phyloP scores from a whole-genome alignment of 1,140 invertebrate species.

The Drosophila bocki region DNA sequence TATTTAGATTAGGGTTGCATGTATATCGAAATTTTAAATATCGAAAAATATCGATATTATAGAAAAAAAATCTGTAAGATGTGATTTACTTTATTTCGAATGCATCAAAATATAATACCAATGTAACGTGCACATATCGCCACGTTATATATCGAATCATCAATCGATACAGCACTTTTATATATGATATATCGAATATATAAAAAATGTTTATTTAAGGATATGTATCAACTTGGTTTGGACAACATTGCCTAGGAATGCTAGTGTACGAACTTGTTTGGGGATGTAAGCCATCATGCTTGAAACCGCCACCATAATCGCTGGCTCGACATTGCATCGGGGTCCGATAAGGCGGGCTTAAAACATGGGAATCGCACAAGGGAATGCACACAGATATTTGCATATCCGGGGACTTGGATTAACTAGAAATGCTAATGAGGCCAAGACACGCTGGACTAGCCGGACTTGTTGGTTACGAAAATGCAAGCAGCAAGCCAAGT shows the following conservation, averaged over 20 bases:
- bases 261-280: conserved; percentile 25
- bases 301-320: conserved; percentile 11
- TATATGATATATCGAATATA: no score
- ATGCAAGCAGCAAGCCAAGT: neutral
- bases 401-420: conserved; percentile 27
- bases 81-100: neutral
- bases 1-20: no score
- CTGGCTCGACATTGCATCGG: conserved; percentile 31
- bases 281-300: conserved; percentile 12
- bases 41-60: neutral
- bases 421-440: conserved; percentile 22
- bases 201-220: neutral
- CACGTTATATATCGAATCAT: neutral
- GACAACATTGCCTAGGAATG: no score
- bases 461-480: neutral
- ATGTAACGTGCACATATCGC: neutral
- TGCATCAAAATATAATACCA: neutral
- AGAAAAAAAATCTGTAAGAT: neutral
- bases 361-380: conserved; percentile 24
- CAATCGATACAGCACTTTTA: no score
- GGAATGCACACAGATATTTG: conserved; percentile 37
- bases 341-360: conserved; percentile 23
- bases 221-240: neutral
- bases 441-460: conserved; percentile 4
- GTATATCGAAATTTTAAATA: neutral